Evolutionary conservation across 2,888 invertebrate genomes (phyloP), one percentile per base, ranked within the genome.

Genomic region (Leptodirus hochenwartii): DNA sequence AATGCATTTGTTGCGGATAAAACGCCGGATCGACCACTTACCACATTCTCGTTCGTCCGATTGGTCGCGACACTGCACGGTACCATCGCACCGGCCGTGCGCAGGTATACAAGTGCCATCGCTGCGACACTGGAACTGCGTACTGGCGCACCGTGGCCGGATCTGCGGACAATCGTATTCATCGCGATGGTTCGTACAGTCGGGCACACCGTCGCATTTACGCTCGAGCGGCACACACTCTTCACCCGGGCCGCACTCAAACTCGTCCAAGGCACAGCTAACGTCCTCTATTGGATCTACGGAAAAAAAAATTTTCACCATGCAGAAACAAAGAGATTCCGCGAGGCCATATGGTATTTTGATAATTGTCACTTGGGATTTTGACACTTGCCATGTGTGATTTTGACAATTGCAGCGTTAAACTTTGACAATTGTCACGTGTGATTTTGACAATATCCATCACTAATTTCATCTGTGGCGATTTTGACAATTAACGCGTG

Each of bases 1-100:
- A n/a, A n/a, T n/a, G n/a, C n/a, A n/a, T n/a, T n/a, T n/a, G n/a
- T n/a, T n/a, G n/a, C n/a, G n/a, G n/a, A n/a, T n/a, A n/a, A n/a
- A n/a, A n/a, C n/a, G n/a, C n/a, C n/a, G n/a, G n/a, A n/a, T n/a
- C n/a, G n/a, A n/a, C 9, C 35, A 49, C 49, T 49, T 47, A 69
- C 70, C 62, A 57, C 78, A 79, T 39, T 64, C 63, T 31, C 39
- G 27, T 50, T 77, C 76, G 47, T 77, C 76, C 15, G 68, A 64
- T 27, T 58, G 55, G 38, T 72, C 71, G 15, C 47, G 44, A 44
- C 75, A 75, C 38, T 75, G 62, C 10, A 23, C 25, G 3, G 43
- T 29, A 17, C 58, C 54, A 43, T 74, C 59, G 51, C 75, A 75
- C 17, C 56, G 56, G 27, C 47, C 49, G 32, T 46, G 50, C 23